Percentiles rank a stretch among this genome's conserved stretches.
These are phyloP conservation scores for Paramuricea clavata DNA, from an alignment of 92 coral and sea anemone genomes.

Conservation along the genomic window DNA sequence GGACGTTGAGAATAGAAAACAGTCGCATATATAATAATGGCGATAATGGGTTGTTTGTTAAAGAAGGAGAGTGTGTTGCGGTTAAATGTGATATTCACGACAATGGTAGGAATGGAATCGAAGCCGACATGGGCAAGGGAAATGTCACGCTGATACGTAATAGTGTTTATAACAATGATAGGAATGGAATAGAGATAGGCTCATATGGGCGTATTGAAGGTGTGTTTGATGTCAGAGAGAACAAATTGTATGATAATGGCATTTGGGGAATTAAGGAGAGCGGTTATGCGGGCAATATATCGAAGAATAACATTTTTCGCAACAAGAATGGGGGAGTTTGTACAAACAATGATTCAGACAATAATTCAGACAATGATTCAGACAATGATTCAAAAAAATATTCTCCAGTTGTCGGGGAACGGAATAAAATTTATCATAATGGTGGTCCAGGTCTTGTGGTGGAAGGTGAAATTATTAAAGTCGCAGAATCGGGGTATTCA, in stretches of 20 bases:
- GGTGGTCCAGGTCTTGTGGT: constrained; percentile 37
- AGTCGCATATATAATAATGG: neutral
- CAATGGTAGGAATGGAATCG: neutral
- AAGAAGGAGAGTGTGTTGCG: neutral
- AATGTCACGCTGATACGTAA: neutral
- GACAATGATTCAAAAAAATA: no score
- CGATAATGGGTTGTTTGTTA: neutral
- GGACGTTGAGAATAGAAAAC: neutral
- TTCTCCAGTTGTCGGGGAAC: constrained; percentile 12
- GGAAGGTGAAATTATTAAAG: neutral
- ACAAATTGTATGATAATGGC: neutral
- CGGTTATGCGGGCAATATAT: constrained; percentile 11
- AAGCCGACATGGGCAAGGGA: neutral
- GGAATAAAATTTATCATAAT: constrained; percentile 43
- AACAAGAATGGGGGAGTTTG: neutral
- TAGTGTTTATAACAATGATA: neutral
- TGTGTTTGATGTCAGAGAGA: neutral
- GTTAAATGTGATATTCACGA: neutral
- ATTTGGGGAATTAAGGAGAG: neutral
- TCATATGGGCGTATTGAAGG: no score
- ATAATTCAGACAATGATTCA: no score
- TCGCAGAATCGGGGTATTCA: neutral
- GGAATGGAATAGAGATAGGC: neutral
- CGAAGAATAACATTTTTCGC: neutral
- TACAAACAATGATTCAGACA: neutral